Base-by-base conservation (phyloP, 2,113 vertebrate species). In the Oncorhynchus clarkii region DNA sequence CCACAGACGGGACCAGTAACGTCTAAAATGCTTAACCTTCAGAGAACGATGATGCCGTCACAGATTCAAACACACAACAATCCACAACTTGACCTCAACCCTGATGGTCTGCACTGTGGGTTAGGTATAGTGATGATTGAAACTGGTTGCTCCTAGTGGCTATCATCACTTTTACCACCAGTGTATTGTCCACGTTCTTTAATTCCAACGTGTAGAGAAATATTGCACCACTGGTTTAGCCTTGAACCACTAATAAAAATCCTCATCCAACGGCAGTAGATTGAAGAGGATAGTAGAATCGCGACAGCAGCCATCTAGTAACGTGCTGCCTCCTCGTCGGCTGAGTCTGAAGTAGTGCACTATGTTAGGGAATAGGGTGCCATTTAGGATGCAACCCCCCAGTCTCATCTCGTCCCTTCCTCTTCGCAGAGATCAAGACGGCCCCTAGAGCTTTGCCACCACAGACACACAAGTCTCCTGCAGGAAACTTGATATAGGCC, bases 211-310 rank as follows among this genome's bases (percentile, higher is more conserved):
- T 18, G 12, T 16, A 18, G 13, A 54, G 12, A 62, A 7, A 62
- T 22, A 62, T 62, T 62, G 59, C 59, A n/a, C 59, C 7, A 2
- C 20, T 62, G 59, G 59, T 22, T 8, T 62, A 6, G n/a, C 67
- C 67, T 34, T 68, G 31, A 4, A 16, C 29, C 18, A 39, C 67
- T 34, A 68, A 68, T 68, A 68, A 68, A 68, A 68, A 31, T n/a
- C 29, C 16, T 68, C 16, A 68, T 34, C 7, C 13, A 45, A 11
- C 4, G 3, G 31, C 67, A 3, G 9, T 39, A 68, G 31, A 68
- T 39, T 39, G 16, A 20, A 20, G 31, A 68, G 6, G 29, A 1
- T 45, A 8, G 67, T 39, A 68, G 39, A 39, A 68, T 45, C 4
- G 14, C 6, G 65, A 31, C 64, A 66, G 64, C 24, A 5, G 65